Base-by-base conservation (phyloP, 2,888 invertebrate species). In the Agrochola lota region DNA sequence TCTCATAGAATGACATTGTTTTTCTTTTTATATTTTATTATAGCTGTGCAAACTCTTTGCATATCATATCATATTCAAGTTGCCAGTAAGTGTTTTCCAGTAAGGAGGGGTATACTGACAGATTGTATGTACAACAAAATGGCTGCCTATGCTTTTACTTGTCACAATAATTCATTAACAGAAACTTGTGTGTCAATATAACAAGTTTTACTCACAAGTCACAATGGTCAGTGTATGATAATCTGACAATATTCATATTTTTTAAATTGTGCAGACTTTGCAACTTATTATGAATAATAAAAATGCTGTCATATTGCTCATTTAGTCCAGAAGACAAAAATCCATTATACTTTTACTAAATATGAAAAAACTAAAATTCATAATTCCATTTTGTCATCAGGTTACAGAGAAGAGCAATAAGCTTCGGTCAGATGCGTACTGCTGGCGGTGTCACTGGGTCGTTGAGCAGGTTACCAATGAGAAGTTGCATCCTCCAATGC, bases 401-500 rank as follows among this genome's bases (percentile, higher is more conserved):
- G 78, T 82, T 72, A 71, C 78, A 76, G 91, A 91, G 1, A 91
- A 90, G n/a, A 77, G 69, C 17, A 90, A 87, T 66, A 96, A 94
- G 84, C 89, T 94, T 2, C 91, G 97, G 43, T 97, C 97, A 91
- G 99, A 99, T 94, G 97, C 97, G 26, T 99, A 98, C 93, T 99
- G 99, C 94, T 99, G 99, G 99, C 97, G 98, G 83, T 99, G 99
- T 91, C 99, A 99, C 91, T 98, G 98, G 91, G 98, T 98, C 67
- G 97, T 97, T 2, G 97, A 97, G 49, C 94, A 95, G 35, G 90
- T 92, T n/a, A 91, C 96, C 26, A 93, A 90, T 84, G 95, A 96
- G 74, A 95, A 95, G 82, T 81, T 88, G 0, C 94, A 94, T 73
- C 82, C 92, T 11, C 94, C 96, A 5, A 94, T 97, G 89, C 95